Evolutionary conservation across 2,888 invertebrate genomes (phyloP).

Genomic region (Helicoverpa assulta): DNA sequence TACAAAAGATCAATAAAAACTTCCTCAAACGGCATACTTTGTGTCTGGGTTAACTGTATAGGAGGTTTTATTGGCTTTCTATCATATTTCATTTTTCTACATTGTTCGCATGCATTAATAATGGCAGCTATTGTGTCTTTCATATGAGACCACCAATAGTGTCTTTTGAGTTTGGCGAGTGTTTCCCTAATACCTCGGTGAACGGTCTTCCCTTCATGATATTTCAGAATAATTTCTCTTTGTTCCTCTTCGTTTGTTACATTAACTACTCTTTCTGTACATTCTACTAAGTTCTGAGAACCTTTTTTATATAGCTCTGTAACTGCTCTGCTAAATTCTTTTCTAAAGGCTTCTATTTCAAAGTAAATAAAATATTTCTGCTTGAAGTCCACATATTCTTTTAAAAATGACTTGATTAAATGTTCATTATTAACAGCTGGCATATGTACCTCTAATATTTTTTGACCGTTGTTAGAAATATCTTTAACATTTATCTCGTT

Average conservation of each 20-base stretch:
- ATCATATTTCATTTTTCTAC: constrained; percentile 46
- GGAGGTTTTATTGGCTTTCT: constrained; percentile 55
- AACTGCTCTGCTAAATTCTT: no score
- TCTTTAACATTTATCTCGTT: not conserved
- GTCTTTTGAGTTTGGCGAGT: constrained; percentile 32
- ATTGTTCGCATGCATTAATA: constrained; percentile 59
- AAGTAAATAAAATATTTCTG: not conserved
- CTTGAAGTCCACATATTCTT: not conserved
- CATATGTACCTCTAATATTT: not conserved
- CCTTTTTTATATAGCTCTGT: no score
- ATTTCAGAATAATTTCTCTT: constrained; percentile 32
- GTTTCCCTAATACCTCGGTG: constrained; percentile 62
- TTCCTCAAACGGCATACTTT: constrained; percentile 58
- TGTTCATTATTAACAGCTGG: not conserved
- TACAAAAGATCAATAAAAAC: constrained; percentile 56
- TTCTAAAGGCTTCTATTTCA: not conserved
- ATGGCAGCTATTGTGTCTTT: constrained; percentile 36
- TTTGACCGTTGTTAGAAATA: not conserved
- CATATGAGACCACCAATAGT: constrained; percentile 57
- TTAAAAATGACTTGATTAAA: not conserved
- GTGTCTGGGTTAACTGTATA: constrained; percentile 60
- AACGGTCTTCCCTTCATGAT: constrained; percentile 56
- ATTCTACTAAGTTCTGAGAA: no score
- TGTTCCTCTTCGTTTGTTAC: constrained; percentile 50
- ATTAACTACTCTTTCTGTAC: constrained; percentile 38